Evolutionary conservation across 2,113 vertebrate species (phyloP).

Genomic region (Eolophus roseicapilla): DNA sequence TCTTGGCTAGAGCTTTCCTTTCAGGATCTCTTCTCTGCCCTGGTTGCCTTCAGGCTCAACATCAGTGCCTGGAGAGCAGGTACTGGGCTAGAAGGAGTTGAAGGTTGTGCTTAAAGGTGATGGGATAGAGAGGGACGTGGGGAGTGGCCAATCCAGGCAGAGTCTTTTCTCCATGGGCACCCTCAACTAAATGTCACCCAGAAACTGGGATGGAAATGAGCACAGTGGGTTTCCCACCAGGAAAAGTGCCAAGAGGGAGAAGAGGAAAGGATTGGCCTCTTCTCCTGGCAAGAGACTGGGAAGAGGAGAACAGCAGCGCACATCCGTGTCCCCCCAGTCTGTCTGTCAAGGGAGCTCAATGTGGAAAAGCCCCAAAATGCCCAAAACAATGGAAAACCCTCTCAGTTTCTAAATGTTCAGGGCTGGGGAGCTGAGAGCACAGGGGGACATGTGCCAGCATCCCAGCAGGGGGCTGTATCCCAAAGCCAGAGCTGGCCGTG

Average conservation of each 20-base stretch:
- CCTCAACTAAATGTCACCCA: neutral
- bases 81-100: neutral
- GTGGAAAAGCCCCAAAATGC: neutral
- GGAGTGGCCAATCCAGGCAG: neutral
- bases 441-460: rapidly evolving
- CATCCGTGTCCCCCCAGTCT: neutral
- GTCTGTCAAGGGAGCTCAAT: neutral
- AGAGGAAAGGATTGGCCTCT: neutral
- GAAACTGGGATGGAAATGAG: neutral
- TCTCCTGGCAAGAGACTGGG: neutral
- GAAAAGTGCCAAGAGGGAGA: neutral
- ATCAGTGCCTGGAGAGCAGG: neutral
- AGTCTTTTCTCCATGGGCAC: neutral
- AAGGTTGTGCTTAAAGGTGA: neutral
- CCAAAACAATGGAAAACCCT: neutral
- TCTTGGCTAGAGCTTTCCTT: neutral
- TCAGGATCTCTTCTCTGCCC: neutral
- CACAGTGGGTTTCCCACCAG: neutral
- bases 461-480: neutral
- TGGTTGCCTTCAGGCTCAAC: rapidly evolving
- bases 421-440: neutral
- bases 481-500: neutral
- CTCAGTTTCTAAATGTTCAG: neutral
- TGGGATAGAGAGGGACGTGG: neutral
- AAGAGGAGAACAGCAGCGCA: neutral